Base-by-base conservation (phyloP, 2,797 vertebrate species). In the Helarctos malayanus region DNA sequence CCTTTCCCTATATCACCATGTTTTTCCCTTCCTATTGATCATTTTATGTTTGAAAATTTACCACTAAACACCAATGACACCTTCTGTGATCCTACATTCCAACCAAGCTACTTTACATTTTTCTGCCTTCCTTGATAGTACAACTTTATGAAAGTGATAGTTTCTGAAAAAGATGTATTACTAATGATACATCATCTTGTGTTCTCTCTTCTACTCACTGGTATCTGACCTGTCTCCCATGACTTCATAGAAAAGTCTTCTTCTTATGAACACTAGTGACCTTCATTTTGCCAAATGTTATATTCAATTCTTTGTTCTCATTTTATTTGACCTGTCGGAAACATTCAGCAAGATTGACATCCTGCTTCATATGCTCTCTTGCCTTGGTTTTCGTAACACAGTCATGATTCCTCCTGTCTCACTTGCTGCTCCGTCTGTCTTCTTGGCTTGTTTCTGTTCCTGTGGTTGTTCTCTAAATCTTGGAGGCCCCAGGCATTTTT, bases 1-100 rank as follows among this genome's bases (percentile, higher is more conserved):
- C 49, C 11, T 65, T 87, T 54, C 78, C 7, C 10, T 79, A 41
- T 14, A 68, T 78, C 29, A 75, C 57, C 32, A 79, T 57, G 29
- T 69, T 85, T 95, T 91, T n/a, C 3, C 0, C 1, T 73, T 88
- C 84, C 16, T 61, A 14, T 23, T 88, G 87, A 68, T 41, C 57
- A 95, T 69, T 89, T 81, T 89, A 35, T n/a, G 27, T 85, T 91
- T 85, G 49, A 65, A 59, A 76, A 21, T 13, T 32, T 75, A 38
- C 7, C 15, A 76, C 35, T 69, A 35, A 94, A 89, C 75, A 0
- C 13, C 45, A 69, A 87, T 4, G 32, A 45, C 32, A 90, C 23
- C 7, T 73, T 65, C 9, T 56, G 56, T 89, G 65, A 47, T 21
- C 9, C 15, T 63, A 32, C 18, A 23, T 94, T 54, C 23, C 4